A percentile compares a stretch with the other conserved stretches of the same genome.
phyloP scores from a whole-genome alignment of 2,888 invertebrate species.

The Drosophila picticornis region DNA sequence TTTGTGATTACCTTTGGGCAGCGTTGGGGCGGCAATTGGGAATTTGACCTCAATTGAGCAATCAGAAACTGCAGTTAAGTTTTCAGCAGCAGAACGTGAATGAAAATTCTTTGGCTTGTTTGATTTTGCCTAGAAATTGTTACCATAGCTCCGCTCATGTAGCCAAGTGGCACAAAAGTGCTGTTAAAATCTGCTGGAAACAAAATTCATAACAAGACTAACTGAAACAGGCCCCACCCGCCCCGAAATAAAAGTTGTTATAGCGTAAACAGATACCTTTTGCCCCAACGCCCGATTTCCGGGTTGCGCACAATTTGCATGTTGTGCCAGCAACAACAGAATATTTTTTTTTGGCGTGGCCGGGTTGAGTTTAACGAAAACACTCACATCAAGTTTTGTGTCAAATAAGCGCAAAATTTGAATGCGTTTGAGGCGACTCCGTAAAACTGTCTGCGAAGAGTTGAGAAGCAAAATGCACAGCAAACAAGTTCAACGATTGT shows the following conservation, averaged over 20 bases:
- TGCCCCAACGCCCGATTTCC: neutral
- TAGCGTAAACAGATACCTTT: slow-evolving; percentile 68
- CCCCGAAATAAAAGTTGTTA: slow-evolving; percentile 59
- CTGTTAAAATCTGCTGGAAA: slow-evolving; percentile 69
- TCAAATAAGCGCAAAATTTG: slow-evolving; percentile 74
- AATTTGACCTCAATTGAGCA: slow-evolving; percentile 58
- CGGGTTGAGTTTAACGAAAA: neutral
- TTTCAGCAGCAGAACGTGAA: slow-evolving; percentile 35
- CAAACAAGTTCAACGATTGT: slow-evolving; percentile 67
- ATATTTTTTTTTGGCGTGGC: neutral
- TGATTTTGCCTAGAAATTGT: slow-evolving; percentile 60
- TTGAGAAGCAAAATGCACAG: slow-evolving; percentile 51
- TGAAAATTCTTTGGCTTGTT: slow-evolving; percentile 50
- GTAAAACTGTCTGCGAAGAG: slow-evolving; percentile 41
- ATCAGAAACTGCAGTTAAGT: slow-evolving; percentile 53
- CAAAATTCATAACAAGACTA: slow-evolving; percentile 72
- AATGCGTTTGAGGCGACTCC: slow-evolving; percentile 39
- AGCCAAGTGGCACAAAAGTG: slow-evolving; percentile 72
- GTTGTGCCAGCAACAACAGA: slow-evolving; percentile 42
- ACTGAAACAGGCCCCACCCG: neutral
- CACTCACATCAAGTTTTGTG: slow-evolving; percentile 64
- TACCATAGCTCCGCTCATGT: slow-evolving; percentile 63
- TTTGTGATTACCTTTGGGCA: neutral
- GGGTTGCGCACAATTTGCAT: slow-evolving; percentile 70
- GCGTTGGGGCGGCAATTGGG: slow-evolving; percentile 11